phyloP scores from a whole-genome alignment of 2,888 invertebrate genomes.

The Blastobasis lacticolella region DNA sequence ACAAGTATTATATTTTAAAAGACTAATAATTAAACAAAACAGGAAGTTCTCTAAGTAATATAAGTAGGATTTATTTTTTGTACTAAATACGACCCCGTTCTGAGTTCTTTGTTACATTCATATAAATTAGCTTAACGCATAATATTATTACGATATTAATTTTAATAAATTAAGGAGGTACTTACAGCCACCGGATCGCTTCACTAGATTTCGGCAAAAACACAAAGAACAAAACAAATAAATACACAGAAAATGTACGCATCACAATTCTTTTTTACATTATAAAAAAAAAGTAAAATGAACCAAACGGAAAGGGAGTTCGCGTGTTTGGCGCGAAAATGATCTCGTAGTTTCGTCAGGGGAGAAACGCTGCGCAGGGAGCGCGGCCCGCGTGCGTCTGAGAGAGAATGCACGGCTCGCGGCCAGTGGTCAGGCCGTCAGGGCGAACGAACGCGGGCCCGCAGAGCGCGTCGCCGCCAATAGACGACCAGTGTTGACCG shows the following conservation, averaged over 20 bases:
- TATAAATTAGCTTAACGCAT: too few species aligned
- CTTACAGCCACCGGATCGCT: slow-evolving; percentile 70
- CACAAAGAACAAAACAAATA: slow-evolving; percentile 60
- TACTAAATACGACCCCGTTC: too few species aligned
- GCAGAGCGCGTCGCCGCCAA: slow-evolving; percentile 19
- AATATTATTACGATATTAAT: too few species aligned
- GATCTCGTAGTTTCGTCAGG: background rate
- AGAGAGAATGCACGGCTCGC: slow-evolving; percentile 40
- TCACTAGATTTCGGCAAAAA: slow-evolving; percentile 57
- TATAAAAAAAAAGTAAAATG: slow-evolving; percentile 12
- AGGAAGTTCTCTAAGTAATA: too few species aligned
- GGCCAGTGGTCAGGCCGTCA: slow-evolving; percentile 16
- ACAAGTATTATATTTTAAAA: background rate
- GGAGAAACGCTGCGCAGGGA: slow-evolving; percentile 10
- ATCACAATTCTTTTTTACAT: slow-evolving; percentile 34
- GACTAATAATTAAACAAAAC: background rate
- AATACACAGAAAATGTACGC: slow-evolving; percentile 59
- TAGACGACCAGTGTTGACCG: background rate
- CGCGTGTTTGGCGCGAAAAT: slow-evolving; percentile 58
- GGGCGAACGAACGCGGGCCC: slow-evolving; percentile 14
- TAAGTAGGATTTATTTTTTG: too few species aligned
- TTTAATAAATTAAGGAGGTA: slow-evolving; percentile 18
- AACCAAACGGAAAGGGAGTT: slow-evolving; percentile 21
- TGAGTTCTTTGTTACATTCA: too few species aligned
- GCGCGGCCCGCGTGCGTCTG: slow-evolving; percentile 40